Conservation (phyloP, 2,888 invertebrate species). For the Pyrgus malvae region DNA sequence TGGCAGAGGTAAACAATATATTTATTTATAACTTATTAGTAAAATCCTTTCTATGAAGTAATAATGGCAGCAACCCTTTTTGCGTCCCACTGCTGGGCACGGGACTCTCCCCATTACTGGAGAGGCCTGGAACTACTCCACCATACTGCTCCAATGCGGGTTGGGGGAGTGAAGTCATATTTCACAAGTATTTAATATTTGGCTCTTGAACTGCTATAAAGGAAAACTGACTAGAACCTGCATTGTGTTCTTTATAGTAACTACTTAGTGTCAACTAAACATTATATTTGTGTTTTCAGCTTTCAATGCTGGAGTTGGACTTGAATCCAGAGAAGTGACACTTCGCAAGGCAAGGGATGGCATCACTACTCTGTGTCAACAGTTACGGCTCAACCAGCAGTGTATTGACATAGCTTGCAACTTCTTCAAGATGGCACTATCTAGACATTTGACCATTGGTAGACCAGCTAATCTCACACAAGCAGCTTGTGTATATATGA, state of each 20-base stretch:
- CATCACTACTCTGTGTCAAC: constrained; percentile 92
- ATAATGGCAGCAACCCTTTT: no score
- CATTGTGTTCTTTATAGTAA: no score
- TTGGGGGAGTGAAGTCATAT: no score
- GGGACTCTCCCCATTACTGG: no score
- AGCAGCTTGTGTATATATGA: constrained; percentile 98
- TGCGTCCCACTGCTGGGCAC: no score
- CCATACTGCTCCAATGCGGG: no score
- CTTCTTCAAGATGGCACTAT: constrained; percentile 95
- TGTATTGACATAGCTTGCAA: constrained; percentile 96
- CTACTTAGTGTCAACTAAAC: background rate
- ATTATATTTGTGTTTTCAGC: constrained; percentile 65
- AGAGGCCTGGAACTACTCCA: no score
- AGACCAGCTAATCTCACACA: constrained; percentile 94
- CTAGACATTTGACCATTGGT: constrained; percentile 93
- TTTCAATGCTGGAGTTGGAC: constrained; percentile 89
- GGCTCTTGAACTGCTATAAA: no score
- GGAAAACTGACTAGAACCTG: no score
- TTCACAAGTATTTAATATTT: no score
- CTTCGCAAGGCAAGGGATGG: constrained; percentile 92
- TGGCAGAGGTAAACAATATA: constrained; percentile 82
- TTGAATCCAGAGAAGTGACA: constrained; percentile 96
- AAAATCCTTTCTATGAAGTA: no score
- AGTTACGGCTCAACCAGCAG: constrained; percentile 93
- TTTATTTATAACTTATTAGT: background rate